These are phyloP conservation scores for Platichthys flesus DNA, from an alignment of 2,113 vertebrate genomes.

Conservation along the genomic window DNA sequence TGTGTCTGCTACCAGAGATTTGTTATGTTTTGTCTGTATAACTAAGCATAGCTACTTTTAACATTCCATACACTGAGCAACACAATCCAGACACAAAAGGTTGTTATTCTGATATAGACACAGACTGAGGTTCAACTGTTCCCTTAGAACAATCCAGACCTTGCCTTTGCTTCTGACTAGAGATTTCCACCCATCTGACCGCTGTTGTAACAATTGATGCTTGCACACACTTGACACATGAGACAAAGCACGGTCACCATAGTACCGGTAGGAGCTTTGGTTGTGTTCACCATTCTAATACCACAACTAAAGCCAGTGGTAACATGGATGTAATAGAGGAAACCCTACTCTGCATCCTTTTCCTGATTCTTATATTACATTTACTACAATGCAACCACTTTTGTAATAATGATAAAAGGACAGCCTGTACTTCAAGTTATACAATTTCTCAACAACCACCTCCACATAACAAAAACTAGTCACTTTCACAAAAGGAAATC, in stretches of 20 bases:
- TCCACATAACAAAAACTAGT: conserved; percentile 4
- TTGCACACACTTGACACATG: conserved; percentile 24
- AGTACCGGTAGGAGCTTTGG: conserved; percentile 8
- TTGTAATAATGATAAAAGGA: neutral
- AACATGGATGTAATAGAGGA: neutral
- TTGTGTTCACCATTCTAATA: conserved; percentile 12
- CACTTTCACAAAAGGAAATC: neutral
- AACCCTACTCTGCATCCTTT: conserved; percentile 3
- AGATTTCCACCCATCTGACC: conserved; percentile 18
- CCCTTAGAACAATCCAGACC: conserved; percentile 49
- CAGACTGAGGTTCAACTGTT: conserved; percentile 19
- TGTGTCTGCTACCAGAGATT: no score
- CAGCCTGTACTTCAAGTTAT: neutral
- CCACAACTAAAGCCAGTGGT: neutral
- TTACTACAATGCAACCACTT: neutral
- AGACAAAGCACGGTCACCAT: conserved; percentile 19
- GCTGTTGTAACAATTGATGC: conserved; percentile 9
- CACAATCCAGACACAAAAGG: conserved; percentile 21
- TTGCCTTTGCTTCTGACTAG: conserved; percentile 16
- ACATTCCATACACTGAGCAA: neutral
- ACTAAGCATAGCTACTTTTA: no score
- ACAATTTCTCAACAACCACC: neutral
- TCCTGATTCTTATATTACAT: neutral
- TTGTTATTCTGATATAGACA: conserved; percentile 19
- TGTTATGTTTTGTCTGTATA: no score